Conservation (phyloP, 2,888 invertebrate genomes). For the Erebia palarica region DNA sequence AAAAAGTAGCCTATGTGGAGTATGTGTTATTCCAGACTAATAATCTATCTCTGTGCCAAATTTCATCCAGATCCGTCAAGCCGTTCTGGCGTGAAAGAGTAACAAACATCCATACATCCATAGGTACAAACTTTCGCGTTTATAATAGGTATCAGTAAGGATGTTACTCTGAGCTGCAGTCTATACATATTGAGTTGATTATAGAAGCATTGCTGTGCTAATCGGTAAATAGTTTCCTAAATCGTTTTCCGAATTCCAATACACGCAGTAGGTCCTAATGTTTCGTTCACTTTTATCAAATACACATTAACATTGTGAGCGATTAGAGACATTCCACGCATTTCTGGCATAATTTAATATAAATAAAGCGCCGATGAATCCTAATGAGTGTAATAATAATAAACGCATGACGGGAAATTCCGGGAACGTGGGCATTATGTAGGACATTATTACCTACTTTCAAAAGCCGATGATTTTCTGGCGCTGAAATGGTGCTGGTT, state of each 20-base stretch:
- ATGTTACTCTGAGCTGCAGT: too few relatives aligned
- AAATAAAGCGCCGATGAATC: constrained; percentile 56
- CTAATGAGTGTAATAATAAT: constrained; percentile 55
- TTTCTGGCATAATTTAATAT: constrained; percentile 55
- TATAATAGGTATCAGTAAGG: too few relatives aligned
- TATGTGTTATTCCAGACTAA: too few relatives aligned
- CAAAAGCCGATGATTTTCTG: constrained; percentile 22
- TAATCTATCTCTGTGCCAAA: too few relatives aligned
- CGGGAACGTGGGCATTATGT: constrained; percentile 54
- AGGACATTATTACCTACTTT: constrained; percentile 35
- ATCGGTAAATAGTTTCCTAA: constrained; percentile 5
- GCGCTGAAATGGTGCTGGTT: not conserved
- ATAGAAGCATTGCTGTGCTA: constrained; percentile 12
- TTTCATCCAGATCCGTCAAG: too few relatives aligned
- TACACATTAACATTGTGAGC: constrained; percentile 27
- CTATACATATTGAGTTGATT: not conserved
- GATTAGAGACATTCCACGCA: constrained; percentile 60
- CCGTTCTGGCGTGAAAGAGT: too few relatives aligned
- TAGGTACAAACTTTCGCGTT: too few relatives aligned
- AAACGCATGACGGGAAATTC: constrained; percentile 56
- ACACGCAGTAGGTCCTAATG: constrained; percentile 20
- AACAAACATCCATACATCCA: too few relatives aligned
- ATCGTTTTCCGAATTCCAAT: constrained; percentile 26
- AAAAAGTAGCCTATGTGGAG: too few relatives aligned
- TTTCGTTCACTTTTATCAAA: constrained; percentile 28